Percentiles rank a stretch among this genome's conserved stretches.
Evolutionary conservation across 2,888 invertebrate genomes (phyloP).

Genomic region (Listrodromus nycthemerus): DNA sequence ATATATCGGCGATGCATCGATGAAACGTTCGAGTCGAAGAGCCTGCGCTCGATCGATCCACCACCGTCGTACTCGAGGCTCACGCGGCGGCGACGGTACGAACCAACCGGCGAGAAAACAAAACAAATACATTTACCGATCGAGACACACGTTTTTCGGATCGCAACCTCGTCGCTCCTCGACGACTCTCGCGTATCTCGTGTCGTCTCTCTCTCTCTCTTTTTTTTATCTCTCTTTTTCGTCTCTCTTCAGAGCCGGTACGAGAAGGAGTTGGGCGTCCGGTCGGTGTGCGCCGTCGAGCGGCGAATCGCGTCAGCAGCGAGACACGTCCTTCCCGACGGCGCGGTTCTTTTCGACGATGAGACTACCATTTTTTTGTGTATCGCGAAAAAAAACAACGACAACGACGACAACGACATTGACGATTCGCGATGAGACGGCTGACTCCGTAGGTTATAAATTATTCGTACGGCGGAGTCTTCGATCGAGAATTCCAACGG

Average conservation of each 20-base stretch:
- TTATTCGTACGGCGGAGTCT: not conserved
- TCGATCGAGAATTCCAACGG: not conserved
- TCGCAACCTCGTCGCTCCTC: no score
- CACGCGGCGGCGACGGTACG: constrained; percentile 72
- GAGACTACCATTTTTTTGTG: not conserved
- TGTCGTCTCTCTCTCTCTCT: not conserved
- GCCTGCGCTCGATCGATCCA: constrained; percentile 76
- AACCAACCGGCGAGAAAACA: not conserved
- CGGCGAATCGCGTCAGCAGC: constrained; percentile 59
- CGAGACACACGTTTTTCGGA: no score
- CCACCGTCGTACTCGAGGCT: constrained; percentile 51
- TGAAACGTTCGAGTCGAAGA: constrained; percentile 76
- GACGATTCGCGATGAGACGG: not conserved
- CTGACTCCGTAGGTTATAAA: not conserved
- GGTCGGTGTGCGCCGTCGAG: constrained; percentile 1
- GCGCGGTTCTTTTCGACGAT: not conserved
- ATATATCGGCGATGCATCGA: constrained; percentile 81
- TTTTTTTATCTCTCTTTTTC: constrained; percentile 50
- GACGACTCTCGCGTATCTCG: no score
- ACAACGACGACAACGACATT: no score
- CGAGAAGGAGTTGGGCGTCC: constrained; percentile 66
- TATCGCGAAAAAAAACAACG: no score
- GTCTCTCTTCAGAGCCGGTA: constrained; percentile 57
- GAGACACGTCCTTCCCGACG: constrained; percentile 14
- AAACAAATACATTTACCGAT: constrained; percentile 81